Percentiles rank a stretch among this genome's conserved stretches.
These are phyloP conservation scores for Eudyptes chrysolophus DNA, from an alignment of 2,113 vertebrate species.

Conservation along the genomic window DNA sequence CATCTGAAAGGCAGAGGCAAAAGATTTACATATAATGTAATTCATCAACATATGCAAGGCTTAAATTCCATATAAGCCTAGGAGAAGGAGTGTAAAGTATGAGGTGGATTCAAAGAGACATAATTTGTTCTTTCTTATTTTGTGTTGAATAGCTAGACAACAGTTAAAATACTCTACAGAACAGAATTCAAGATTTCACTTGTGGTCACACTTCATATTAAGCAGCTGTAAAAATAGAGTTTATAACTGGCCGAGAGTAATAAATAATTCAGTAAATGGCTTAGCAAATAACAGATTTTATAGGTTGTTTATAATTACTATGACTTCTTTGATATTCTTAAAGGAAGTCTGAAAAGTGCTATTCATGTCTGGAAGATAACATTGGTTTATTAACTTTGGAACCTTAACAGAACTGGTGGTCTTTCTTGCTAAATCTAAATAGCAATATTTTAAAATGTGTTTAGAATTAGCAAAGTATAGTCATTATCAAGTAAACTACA, in stretches of 20 bases:
- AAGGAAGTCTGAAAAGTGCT: background rate
- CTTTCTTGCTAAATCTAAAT: background rate
- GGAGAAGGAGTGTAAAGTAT: background rate
- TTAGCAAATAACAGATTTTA: background rate
- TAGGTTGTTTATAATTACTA: background rate
- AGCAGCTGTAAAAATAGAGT: background rate
- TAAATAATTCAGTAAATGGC: background rate
- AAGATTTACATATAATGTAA: background rate
- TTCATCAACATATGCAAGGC: background rate
- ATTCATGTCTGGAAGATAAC: background rate
- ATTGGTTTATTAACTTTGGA: background rate
- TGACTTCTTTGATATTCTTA: background rate
- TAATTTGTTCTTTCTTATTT: background rate
- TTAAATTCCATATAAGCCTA: background rate
- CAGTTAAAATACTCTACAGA: background rate
- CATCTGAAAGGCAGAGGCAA: background rate
- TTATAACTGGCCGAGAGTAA: background rate
- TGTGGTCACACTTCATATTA: background rate
- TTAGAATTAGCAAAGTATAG: background rate
- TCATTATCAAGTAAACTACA: background rate
- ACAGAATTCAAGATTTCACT: background rate
- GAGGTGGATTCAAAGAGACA: background rate
- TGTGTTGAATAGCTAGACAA: background rate
- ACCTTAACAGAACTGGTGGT: background rate
- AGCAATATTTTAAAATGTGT: background rate